These are phyloP conservation scores for Prosapia bicincta DNA, from an alignment of 2,888 invertebrate species.

Conservation along the genomic window DNA sequence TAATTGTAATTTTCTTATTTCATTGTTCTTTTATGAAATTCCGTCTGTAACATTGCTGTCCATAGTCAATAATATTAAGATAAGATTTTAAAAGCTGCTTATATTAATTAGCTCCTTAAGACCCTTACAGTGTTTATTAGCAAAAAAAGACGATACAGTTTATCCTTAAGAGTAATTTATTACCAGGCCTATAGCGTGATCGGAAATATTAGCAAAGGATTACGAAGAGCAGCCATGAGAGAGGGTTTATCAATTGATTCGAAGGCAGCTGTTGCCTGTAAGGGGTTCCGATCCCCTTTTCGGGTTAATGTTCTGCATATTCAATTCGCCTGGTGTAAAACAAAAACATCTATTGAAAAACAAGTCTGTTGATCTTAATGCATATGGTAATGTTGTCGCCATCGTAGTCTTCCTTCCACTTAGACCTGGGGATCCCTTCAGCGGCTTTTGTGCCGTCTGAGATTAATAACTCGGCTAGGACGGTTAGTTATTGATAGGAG, in stretches of 20 bases:
- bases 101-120: no score
- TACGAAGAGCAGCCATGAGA: not conserved
- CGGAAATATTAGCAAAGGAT: not conserved
- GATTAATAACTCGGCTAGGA: not conserved
- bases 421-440: not conserved
- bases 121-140: no score
- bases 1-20: no score
- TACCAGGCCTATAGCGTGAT: not conserved
- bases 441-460: not conserved
- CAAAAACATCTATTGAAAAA: not conserved
- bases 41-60: no score
- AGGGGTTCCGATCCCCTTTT: not conserved
- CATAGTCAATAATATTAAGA: no score
- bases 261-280: not conserved
- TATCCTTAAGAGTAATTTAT: no score
- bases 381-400: not conserved
- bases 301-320: constrained; percentile 2
- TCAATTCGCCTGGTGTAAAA: not conserved
- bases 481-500: no score
- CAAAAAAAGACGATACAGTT: no score
- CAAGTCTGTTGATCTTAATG: not conserved
- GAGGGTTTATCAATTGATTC: constrained; percentile 2
- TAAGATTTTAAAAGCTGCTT: no score
- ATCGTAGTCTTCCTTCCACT: not conserved
- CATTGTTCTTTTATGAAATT: no score